Evolutionary conservation across 2,888 invertebrate species (phyloP), one percentile per base, ranked within the genome.

Genomic region (Therioaphis trifolii): DNA sequence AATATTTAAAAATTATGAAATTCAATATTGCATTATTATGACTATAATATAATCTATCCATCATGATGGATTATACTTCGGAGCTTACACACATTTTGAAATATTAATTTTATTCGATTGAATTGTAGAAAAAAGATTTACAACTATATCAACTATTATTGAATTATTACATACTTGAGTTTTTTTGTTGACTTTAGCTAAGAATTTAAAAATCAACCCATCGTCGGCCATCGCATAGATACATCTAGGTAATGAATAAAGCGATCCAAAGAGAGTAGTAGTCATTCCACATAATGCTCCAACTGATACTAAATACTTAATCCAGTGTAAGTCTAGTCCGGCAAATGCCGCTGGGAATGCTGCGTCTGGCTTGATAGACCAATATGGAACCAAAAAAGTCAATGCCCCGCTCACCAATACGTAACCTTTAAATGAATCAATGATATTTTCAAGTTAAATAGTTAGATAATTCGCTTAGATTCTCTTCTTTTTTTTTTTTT

Each of bases 231-330:
- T 97, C 0, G 96, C 94, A 87, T 96, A 97, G 89, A 96, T 92
- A 87, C 95, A 94, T 27, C 95, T 91, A 0, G 96, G 96, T 12
- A 97, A 89, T 0, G 96, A 94, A 88, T 95, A 96, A 24, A 96
- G 90, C 0, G 95, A 95, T 0, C 96, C 96, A 79, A 96, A 91
- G 3, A 96, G 89, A 0, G 95, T 95, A 14, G 95, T 96, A 0
- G 95, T 95, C 95, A 97, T 95, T n/a, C 96, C 96, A 87, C 95
- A 95, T 4, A 96, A 91, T 0, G 96, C 96, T 2, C 96, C 96
- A 0, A 96, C 90, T 0, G 95, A 89, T 1, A 96, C 93, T 0
- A 93, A 92, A 88, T 95, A 96, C 89, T 94, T 95, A 0, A 95
- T 94, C 96, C 95, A 96, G 72, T 92, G 91, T 27, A 95, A 91